These are phyloP conservation scores for Tanytarsus gracilentus DNA, from an alignment of 2,888 invertebrate genomes.

Conservation along the genomic window DNA sequence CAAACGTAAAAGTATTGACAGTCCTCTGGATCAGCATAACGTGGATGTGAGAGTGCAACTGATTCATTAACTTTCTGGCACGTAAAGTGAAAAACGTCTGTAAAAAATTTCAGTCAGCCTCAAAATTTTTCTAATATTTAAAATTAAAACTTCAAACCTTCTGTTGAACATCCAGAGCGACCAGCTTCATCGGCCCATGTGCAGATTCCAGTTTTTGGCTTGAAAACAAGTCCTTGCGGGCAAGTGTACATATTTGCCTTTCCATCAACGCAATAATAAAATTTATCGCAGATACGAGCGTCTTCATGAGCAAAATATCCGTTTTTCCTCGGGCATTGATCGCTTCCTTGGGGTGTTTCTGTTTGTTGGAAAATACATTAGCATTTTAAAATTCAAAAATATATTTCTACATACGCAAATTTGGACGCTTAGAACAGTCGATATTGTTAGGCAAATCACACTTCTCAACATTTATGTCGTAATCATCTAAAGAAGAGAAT, in stretches of 20 bases:
- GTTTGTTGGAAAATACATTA: background rate
- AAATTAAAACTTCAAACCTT: constrained; percentile 46
- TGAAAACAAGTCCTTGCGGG: constrained; percentile 78
- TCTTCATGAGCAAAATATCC: constrained; percentile 84
- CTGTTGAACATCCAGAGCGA: constrained; percentile 73
- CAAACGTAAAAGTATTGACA: constrained; percentile 90
- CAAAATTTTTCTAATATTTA: background rate
- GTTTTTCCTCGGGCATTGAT: constrained; percentile 71
- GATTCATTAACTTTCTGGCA: constrained; percentile 71
- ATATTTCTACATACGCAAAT: constrained; percentile 59
- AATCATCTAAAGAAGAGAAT: no score
- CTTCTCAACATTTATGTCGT: constrained; percentile 69
- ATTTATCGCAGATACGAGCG: constrained; percentile 67
- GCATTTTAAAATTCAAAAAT: constrained; percentile 43
- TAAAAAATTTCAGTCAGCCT: constrained; percentile 30
- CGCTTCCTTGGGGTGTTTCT: constrained; percentile 63
- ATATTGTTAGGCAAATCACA: constrained; percentile 81
- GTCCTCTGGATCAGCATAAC: constrained; percentile 79
- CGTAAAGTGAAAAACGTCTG: constrained; percentile 73
- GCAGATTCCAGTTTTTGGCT: constrained; percentile 80
- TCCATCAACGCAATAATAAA: constrained; percentile 75
- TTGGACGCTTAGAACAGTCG: constrained; percentile 68
- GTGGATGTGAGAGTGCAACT: constrained; percentile 67
- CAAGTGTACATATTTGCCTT: constrained; percentile 48
- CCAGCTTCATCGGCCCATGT: constrained; percentile 90